Conservation (phyloP, 2,888 invertebrate species). For the Brachyopa scutellaris region DNA sequence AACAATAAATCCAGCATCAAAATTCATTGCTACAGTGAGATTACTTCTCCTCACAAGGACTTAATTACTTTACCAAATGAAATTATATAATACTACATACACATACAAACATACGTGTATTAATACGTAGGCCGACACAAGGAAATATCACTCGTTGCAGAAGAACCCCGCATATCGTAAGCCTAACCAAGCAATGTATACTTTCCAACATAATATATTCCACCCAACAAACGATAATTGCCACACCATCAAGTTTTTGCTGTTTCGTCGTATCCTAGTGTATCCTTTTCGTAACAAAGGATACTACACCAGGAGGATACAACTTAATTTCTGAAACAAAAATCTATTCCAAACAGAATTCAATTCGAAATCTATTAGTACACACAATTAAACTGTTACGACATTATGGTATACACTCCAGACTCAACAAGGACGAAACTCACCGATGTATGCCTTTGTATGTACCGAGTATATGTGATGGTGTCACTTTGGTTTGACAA, state of each 20-base stretch:
- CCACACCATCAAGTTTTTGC: not conserved
- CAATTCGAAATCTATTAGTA: slow-evolving; percentile 28
- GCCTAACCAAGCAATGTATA: not conserved
- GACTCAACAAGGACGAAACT: not conserved
- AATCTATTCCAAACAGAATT: not conserved
- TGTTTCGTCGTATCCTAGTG: not conserved
- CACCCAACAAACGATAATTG: slow-evolving; percentile 14
- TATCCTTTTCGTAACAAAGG: too few species aligned
- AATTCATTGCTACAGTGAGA: slow-evolving; percentile 22
- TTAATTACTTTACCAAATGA: not conserved
- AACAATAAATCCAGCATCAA: slow-evolving; percentile 15
- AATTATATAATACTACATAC: not conserved
- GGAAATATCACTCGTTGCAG: not conserved
- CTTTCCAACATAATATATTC: slow-evolving; percentile 5
- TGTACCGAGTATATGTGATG: not conserved
- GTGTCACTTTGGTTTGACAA: too few species aligned
- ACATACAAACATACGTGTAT: not conserved
- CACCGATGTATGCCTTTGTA: not conserved
- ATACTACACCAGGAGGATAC: not conserved
- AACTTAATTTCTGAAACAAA: not conserved
- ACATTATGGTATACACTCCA: slow-evolving; percentile 3
- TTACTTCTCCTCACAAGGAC: slow-evolving; percentile 14
- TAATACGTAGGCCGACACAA: too few species aligned
- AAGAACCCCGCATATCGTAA: not conserved
- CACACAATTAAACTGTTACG: slow-evolving; percentile 30